A percentile compares a stretch with the other conserved stretches of the same genome.
Conservation (phyloP, 2,113 vertebrate species). For the Nyctereutes procyonoides region DNA sequence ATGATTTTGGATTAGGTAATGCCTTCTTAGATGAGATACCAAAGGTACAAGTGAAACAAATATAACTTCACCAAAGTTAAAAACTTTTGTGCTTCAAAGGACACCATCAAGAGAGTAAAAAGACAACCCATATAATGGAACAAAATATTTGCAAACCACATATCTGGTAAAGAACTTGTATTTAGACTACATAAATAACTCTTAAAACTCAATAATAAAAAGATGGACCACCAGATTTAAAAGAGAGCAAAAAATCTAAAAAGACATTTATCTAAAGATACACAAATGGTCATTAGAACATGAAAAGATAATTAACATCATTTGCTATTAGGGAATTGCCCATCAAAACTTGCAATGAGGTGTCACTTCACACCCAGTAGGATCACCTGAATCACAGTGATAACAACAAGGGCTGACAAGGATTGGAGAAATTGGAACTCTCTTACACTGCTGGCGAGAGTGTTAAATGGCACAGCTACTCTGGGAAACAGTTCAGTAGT, state of each 20-base stretch:
- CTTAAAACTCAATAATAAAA: constrained; percentile 4
- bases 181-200: neutral
- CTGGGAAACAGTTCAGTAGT: neutral
- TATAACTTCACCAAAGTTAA: neutral
- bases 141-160: neutral
- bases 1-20: neutral
- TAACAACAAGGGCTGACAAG: neutral
- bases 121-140: neutral
- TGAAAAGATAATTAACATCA: neutral
- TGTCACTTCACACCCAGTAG: neutral
- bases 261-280: constrained; percentile 10
- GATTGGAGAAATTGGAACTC: neutral
- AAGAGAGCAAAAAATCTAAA: neutral
- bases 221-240: neutral
- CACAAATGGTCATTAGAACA: neutral
- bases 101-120: neutral
- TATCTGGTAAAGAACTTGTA: neutral
- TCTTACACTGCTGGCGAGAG: neutral
- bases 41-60: neutral
- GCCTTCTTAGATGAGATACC: neutral
- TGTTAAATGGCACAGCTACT: neutral
- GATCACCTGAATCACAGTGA: neutral
- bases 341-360: neutral
- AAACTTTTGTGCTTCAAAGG: neutral
- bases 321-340: neutral